Evolutionary conservation across 23 tunicate species (phyloP).

Genomic region (Trididemnum clinides): DNA sequence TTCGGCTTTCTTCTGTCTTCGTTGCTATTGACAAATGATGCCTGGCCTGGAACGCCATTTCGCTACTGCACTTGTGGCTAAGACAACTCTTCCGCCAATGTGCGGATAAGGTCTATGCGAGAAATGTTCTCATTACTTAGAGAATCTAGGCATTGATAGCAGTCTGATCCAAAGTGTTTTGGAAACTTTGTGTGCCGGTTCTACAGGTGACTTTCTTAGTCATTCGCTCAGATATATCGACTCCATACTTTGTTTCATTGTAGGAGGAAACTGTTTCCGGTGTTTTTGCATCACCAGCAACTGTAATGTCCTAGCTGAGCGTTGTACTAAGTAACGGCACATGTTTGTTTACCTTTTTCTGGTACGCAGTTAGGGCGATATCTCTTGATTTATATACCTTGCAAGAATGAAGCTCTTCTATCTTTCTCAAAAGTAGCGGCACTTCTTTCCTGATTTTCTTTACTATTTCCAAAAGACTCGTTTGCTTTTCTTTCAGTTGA

Average conservation of each 20-base stretch:
- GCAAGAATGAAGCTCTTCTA: slow-evolving; percentile 34
- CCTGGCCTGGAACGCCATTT: slow-evolving; percentile 10
- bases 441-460: slow-evolving; percentile 40
- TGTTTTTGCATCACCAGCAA: slow-evolving; percentile 21
- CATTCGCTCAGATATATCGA: slow-evolving; percentile 28
- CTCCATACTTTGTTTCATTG: slow-evolving; percentile 42
- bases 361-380: slow-evolving; percentile 25
- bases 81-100: no score
- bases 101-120: no score
- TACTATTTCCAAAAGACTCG: slow-evolving; percentile 33
- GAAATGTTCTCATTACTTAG: slow-evolving; percentile 19
- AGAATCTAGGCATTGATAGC: slow-evolving; percentile 32
- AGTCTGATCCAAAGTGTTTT: slow-evolving; percentile 15
- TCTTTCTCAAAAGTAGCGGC: slow-evolving; percentile 28
- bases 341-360: slow-evolving; percentile 29
- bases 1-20: neutral
- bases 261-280: slow-evolving; percentile 36
- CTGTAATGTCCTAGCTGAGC: slow-evolving; percentile 23
- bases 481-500: slow-evolving; percentile 34
- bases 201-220: slow-evolving; percentile 15
- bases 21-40: no score
- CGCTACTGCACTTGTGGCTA: slow-evolving; percentile 8
- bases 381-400: slow-evolving; percentile 14
- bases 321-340: slow-evolving; percentile 28
- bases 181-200: slow-evolving; percentile 40